Evolutionary conservation across 2,113 vertebrate genomes (phyloP), one percentile per base, ranked within the genome.

Genomic region (Puntigrus tetrazona): DNA sequence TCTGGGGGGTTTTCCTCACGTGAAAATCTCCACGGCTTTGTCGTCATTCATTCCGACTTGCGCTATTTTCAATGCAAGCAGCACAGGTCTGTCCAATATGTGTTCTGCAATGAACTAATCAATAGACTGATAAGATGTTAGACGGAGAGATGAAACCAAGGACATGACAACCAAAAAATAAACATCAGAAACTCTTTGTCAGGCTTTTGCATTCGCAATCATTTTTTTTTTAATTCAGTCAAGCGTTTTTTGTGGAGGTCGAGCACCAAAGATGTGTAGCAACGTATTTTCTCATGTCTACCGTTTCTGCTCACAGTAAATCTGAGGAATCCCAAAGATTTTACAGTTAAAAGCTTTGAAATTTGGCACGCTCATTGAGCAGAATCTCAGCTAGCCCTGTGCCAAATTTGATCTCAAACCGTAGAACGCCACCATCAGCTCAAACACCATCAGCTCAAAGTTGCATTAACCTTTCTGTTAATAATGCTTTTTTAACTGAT

Each of bases 41-140:
- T 7, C 22, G 1, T 43, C 22, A 43, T 72, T 72, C 36, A 25
- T 6, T 5, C 38, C 11, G 22, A 18, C 36, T 72, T 69, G n/a
- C 36, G 1, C 20, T 70, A 27, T 73, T 18, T 36, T 34, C 25
- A 72, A 41, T 0, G 11, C 7, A 3, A 45, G n/a, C 41, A 7
- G 7, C 25, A 41, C 65, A 61, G 81, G 75, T 86, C 74, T 31
- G 16, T 47, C 27, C 25, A 13, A 29, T 47, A n/a, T n/a, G 34
- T 22, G 63, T 80, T 81, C 43, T 55, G 79, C 78, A 36, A 47
- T 34, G 22, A 67, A 20, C 11, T 77, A 81, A 84, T 81, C 85
- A 73, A 88, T 43, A 84, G 45, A 65, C 80, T 69, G 34, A 57
- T 81, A 83, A 74, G 79, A 36, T 69, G 34, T 18, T 67, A 34